A percentile compares a stretch with the other conserved stretches of the same genome.
These are phyloP conservation scores for Lithophane ornitopus DNA, from an alignment of 2,888 invertebrate species.

Conservation along the genomic window DNA sequence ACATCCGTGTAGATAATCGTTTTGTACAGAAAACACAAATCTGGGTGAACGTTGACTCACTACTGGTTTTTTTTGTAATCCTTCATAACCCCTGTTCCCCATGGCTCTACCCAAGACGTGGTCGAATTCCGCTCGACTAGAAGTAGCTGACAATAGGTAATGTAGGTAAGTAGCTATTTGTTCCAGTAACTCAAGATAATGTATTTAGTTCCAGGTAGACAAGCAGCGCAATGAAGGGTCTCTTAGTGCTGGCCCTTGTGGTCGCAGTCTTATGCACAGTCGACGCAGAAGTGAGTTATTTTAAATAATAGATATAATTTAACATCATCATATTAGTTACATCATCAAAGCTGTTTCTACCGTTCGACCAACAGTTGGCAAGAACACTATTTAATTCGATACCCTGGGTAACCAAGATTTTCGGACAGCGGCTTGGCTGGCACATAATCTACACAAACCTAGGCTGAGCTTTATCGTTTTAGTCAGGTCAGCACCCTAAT, in stretches of 20 bases:
- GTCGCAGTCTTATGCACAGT: constrained; percentile 81
- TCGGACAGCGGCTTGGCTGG: background rate
- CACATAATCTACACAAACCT: background rate
- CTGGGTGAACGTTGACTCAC: background rate
- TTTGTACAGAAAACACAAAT: constrained; percentile 4
- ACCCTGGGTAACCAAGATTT: background rate
- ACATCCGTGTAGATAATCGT: constrained; percentile 30
- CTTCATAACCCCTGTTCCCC: background rate
- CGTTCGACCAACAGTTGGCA: background rate
- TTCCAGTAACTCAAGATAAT: background rate
- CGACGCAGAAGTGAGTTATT: constrained; percentile 78
- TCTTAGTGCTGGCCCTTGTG: constrained; percentile 81
- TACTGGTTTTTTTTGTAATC: background rate
- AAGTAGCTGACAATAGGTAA: background rate
- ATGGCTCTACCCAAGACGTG: background rate
- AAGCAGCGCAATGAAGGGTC: constrained; percentile 78
- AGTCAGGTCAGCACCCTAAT: background rate
- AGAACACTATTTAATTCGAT: background rate
- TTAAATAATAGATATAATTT: background rate
- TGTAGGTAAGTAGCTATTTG: too few relatives aligned
- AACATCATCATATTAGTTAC: background rate
- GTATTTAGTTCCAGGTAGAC: constrained; percentile 62
- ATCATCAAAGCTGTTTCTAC: background rate
- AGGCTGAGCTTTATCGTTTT: background rate
- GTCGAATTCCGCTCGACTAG: background rate